phyloP scores from a whole-genome alignment of 2,888 invertebrate species.

The Anodontia alba region DNA sequence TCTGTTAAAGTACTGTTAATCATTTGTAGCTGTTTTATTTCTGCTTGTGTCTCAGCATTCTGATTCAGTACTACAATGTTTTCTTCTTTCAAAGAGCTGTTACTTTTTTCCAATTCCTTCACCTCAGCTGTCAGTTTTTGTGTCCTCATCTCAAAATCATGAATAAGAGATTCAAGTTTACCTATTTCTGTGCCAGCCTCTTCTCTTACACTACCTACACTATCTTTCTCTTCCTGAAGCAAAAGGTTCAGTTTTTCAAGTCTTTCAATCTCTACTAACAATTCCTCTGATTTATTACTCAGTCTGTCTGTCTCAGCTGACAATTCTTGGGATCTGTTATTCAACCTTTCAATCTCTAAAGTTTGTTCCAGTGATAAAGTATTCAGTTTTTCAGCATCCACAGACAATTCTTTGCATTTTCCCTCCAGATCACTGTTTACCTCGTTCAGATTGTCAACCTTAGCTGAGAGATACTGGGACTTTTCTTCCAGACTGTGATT shows the following conservation, averaged over 20 bases:
- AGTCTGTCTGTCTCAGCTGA: slow-evolving; percentile 31
- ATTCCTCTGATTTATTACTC: slow-evolving; percentile 28
- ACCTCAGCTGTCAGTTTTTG: slow-evolving; percentile 5
- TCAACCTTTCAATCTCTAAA: slow-evolving; percentile 4
- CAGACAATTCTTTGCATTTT: not conserved
- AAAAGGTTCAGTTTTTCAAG: not conserved
- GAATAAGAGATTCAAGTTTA: not conserved
- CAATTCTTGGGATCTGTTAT: slow-evolving; percentile 30
- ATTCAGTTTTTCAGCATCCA: slow-evolving; percentile 1
- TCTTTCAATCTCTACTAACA: slow-evolving; percentile 16
- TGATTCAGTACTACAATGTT: not conserved
- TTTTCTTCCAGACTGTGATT: not conserved
- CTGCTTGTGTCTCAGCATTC: not conserved
- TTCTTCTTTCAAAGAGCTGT: not conserved
- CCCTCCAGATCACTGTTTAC: not conserved
- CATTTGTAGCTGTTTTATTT: slow-evolving; percentile 5
- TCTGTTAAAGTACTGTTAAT: slow-evolving; percentile 25
- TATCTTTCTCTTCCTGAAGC: not conserved
- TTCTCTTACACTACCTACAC: not conserved
- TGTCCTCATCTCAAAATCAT: not conserved
- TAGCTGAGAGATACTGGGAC: not conserved
- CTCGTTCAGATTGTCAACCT: slow-evolving; percentile 17
- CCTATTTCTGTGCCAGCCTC: not conserved
- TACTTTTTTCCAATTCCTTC: slow-evolving; percentile 6
- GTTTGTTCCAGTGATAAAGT: not conserved